Evolutionary conservation across 2,797 vertebrate genomes (phyloP), one percentile per base, ranked within the genome.

Genomic region (Taeniopygia guttata): DNA sequence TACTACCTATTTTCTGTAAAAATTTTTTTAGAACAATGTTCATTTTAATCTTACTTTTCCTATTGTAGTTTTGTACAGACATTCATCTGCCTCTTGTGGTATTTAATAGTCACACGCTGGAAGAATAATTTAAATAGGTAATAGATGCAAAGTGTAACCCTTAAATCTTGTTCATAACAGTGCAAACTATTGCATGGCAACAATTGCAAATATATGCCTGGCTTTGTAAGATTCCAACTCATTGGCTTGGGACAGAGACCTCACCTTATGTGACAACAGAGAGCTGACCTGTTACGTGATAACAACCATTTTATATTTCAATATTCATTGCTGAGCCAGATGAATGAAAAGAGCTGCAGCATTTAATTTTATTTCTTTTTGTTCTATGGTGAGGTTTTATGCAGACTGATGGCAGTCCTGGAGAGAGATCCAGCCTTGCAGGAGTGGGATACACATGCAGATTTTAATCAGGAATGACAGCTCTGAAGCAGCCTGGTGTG

Each of bases 81-180:
- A 69, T 92, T 84, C 16, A 43, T 69, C 80, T 82, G 43, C 82
- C 22, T 91, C 70, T 95, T 72, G 55, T 32, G 68, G 29, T 36
- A 52, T 79, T 86, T 84, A 95, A 72, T 76, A 78, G 48, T 80
- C 52, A 72, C 75, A 38, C 70, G 58, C 52, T 52, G 51, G 74
- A 95, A 92, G 72, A 89, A 70, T 90, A 93, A 83, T 95, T 96
- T 87, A 87, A 93, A 90, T 64, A 92, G 84, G 74, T 90, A 90
- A 95, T 84, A 90, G 73, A 84, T 92, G 77, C 64, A 91, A 59
- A 95, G 52, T 67, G 67, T 82, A 94, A 95, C 94, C 81, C 84
- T 93, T 78, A 95, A 95, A 96, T 96, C 88, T 96, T 51, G 20
- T 87, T 83, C 54, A 4, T 88, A 96, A 89, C 87, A 90, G 32